Conservation (phyloP, 2,888 invertebrate species). For the Mesoligia furuncula region DNA sequence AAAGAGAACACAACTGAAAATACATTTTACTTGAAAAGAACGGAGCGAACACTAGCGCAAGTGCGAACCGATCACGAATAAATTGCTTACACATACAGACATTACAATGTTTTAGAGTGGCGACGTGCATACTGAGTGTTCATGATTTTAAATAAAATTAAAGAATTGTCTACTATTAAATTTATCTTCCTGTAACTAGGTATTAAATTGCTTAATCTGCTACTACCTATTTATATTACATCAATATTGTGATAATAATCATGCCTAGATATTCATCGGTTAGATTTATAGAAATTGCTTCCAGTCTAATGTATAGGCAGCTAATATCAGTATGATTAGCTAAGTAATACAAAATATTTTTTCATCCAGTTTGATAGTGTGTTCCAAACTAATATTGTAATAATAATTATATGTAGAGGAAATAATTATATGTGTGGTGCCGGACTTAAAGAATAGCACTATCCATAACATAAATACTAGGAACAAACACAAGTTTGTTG, state of each 20-base stretch:
- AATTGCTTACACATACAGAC: conserved; percentile 49
- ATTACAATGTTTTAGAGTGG: conserved; percentile 36
- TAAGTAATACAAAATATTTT: neutral
- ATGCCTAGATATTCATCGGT: neutral
- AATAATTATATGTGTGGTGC: too few species aligned
- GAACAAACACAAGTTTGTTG: too few species aligned
- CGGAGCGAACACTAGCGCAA: conserved; percentile 16
- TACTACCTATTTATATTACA: neutral
- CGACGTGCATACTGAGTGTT: conserved; percentile 6
- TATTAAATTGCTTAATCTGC: neutral
- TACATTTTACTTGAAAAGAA: conserved; percentile 56
- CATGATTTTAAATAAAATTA: neutral
- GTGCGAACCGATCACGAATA: conserved; percentile 38
- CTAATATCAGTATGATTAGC: neutral
- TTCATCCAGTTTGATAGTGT: neutral
- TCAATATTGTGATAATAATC: neutral
- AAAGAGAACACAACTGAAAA: conserved; percentile 58
- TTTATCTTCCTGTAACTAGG: neutral
- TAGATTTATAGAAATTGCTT: neutral
- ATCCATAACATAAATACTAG: too few species aligned
- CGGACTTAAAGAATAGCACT: too few species aligned
- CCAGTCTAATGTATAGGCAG: neutral
- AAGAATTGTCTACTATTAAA: neutral
- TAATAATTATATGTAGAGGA: too few species aligned
- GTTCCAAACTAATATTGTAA: too few species aligned